Percentiles rank a stretch among this genome's conserved stretches.
These are phyloP conservation scores for Seriola dumerili DNA, from an alignment of 2,113 vertebrate genomes.

Conservation along the genomic window DNA sequence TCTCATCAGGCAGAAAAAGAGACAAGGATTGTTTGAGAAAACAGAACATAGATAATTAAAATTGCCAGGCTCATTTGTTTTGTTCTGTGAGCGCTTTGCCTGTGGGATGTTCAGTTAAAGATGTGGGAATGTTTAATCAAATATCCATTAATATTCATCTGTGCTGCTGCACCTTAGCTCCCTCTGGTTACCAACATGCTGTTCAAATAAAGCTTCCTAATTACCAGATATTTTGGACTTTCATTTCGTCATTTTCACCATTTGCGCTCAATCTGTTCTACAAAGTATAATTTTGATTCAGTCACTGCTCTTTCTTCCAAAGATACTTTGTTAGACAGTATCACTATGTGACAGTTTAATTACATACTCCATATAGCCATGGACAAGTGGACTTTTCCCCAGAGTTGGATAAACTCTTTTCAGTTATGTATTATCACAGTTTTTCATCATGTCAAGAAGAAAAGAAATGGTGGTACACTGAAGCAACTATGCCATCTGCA, in stretches of 20 bases:
- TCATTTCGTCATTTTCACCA: slow-evolving; percentile 31
- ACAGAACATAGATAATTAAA: slow-evolving; percentile 70
- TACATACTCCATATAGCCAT: slow-evolving; percentile 31
- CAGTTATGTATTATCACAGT: slow-evolving; percentile 18
- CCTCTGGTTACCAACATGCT: slow-evolving; percentile 60
- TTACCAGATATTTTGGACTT: slow-evolving; percentile 48
- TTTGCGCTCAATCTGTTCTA: slow-evolving; percentile 38
- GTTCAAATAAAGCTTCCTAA: slow-evolving; percentile 55
- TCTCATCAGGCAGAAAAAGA: slow-evolving; percentile 41
- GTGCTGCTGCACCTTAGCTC: slow-evolving; percentile 62
- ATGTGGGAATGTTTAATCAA: slow-evolving; percentile 66
- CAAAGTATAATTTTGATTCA: slow-evolving; percentile 41
- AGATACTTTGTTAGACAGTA: slow-evolving; percentile 14
- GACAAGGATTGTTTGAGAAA: slow-evolving; percentile 46
- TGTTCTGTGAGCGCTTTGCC: slow-evolving; percentile 65
- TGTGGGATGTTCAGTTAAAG: slow-evolving; percentile 65
- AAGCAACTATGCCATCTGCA: slow-evolving; percentile 34
- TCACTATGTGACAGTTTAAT: slow-evolving; percentile 47
- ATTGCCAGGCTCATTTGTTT: slow-evolving; percentile 71
- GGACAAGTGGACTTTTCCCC: slow-evolving; percentile 28
- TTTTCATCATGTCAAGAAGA: slow-evolving; percentile 23
- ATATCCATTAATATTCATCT: slow-evolving; percentile 70
- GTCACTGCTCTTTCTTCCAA: slow-evolving; percentile 20
- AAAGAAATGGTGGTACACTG: neutral
- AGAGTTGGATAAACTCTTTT: slow-evolving; percentile 24